Conservation (phyloP, 2,888 invertebrate genomes). For the Pasiphila rectangulata region DNA sequence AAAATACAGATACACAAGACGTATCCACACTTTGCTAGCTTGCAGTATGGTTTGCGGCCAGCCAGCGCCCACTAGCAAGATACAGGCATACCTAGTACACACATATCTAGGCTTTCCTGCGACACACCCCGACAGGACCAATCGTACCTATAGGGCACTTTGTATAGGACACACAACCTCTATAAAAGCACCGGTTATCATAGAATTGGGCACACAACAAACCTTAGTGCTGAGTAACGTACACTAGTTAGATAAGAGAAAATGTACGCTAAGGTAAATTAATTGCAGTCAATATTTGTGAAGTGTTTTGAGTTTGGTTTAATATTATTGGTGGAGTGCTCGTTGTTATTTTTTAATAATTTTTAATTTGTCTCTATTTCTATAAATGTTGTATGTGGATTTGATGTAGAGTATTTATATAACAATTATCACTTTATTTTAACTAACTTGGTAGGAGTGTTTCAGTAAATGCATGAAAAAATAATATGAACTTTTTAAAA, state of each 20-base stretch:
- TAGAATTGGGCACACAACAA: conserved; percentile 71
- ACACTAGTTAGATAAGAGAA: conserved; percentile 58
- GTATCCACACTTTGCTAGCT: conserved; percentile 51
- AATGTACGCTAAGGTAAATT: conserved; percentile 74
- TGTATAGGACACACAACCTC: conserved; percentile 44
- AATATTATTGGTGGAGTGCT: not conserved
- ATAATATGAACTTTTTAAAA: no score
- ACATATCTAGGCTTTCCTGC: conserved; percentile 53
- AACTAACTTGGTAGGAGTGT: no score
- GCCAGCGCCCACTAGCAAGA: conserved; percentile 67
- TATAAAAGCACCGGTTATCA: conserved; percentile 73
- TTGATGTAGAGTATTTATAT: no score
- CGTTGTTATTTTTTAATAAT: not conserved
- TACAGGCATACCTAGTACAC: conserved; percentile 33
- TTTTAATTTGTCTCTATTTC: no score
- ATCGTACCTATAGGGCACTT: conserved; percentile 62
- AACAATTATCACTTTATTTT: no score
- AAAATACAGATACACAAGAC: not conserved
- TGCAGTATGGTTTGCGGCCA: conserved; percentile 54
- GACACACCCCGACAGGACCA: conserved; percentile 55
- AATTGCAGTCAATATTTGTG: no score
- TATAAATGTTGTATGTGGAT: no score
- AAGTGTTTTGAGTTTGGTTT: conserved; percentile 4
- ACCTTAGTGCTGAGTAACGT: conserved; percentile 65
- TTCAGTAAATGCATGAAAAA: no score